Percentiles rank a stretch among this genome's conserved stretches.
Conservation (phyloP, 2,888 invertebrate species). For the Entomobrya multifasciata region DNA sequence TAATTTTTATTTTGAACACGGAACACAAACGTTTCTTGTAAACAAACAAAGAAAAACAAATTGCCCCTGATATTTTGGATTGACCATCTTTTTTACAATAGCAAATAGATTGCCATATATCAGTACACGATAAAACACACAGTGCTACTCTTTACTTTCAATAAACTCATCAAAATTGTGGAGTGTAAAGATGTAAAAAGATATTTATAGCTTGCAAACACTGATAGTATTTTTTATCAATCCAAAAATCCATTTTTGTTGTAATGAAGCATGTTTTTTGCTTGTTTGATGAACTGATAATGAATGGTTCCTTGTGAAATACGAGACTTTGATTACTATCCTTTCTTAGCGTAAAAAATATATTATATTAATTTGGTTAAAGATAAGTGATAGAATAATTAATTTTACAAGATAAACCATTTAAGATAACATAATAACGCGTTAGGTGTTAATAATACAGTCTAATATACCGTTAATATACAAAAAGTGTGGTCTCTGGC, state of each 20-base stretch:
- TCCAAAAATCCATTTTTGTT: neutral
- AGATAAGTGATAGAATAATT: neutral
- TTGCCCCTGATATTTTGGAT: neutral
- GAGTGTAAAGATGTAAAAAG: neutral
- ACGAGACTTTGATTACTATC: conserved; percentile 2
- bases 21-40: neutral
- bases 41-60: conserved; percentile 14
- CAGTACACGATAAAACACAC: conserved; percentile 5
- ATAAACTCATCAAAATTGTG: neutral
- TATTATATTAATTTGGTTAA: neutral
- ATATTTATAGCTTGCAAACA: neutral
- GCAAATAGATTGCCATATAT: neutral
- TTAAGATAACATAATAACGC: too few relatives aligned
- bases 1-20: conserved; percentile 1
- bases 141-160: neutral
- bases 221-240: neutral
- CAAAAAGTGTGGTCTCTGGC: too few relatives aligned
- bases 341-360: neutral
- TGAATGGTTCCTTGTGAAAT: neutral
- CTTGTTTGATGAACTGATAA: neutral
- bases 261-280: neutral
- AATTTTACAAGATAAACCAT: neutral
- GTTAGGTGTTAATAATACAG: too few relatives aligned
- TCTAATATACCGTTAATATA: too few relatives aligned
- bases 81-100: neutral